A percentile compares a stretch with the other conserved stretches of the same genome.
Conservation (phyloP, 2,797 vertebrate genomes). For the Knipowitschia caucasica region DNA sequence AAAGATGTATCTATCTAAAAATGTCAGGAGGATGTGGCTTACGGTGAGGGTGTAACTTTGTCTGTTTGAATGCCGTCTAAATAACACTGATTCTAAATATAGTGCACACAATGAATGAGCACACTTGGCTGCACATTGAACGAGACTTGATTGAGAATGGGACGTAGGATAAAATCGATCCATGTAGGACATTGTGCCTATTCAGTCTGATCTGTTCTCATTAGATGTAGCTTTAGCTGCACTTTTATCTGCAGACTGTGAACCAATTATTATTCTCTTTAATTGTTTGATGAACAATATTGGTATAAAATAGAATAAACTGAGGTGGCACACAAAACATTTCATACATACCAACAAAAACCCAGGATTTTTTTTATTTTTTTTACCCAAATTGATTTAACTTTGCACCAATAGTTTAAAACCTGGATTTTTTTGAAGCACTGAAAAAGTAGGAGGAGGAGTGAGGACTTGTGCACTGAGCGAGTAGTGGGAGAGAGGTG, state of each 20-base stretch:
- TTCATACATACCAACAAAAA: too few species aligned
- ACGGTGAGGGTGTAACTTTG: neutral
- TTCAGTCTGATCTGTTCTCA: neutral
- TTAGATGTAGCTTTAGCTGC: neutral
- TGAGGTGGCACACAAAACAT: too few species aligned
- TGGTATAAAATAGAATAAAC: too few species aligned
- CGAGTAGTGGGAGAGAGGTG: too few species aligned
- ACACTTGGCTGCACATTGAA: neutral
- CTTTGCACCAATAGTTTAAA: too few species aligned
- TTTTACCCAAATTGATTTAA: too few species aligned
- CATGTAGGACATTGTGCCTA: neutral
- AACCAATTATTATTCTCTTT: neutral
- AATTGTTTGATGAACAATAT: too few species aligned
- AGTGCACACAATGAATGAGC: neutral
- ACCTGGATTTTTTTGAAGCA: too few species aligned
- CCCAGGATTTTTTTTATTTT: too few species aligned
- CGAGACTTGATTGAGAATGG: neutral
- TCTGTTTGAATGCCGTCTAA: neutral
- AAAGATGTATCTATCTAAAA: too few species aligned
- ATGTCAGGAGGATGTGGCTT: neutral
- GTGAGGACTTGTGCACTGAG: too few species aligned
- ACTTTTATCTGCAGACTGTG: neutral
- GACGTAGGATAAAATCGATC: neutral
- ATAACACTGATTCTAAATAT: conserved; percentile 1
- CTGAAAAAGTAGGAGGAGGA: too few species aligned